Base-by-base conservation (phyloP, 2,113 vertebrate species). In the Crocuta crocuta region DNA sequence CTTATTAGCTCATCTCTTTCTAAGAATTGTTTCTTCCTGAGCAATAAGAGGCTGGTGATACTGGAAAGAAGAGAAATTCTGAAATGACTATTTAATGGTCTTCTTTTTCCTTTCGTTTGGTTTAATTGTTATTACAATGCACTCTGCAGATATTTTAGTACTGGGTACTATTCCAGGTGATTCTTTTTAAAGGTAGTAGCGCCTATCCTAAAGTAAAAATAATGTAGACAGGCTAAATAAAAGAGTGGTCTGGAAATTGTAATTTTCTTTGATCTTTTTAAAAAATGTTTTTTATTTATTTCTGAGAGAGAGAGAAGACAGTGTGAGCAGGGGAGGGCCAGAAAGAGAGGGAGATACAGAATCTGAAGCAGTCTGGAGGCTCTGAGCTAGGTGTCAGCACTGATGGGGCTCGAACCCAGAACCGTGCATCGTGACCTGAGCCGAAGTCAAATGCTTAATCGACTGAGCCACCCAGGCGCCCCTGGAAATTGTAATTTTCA, bases 171-270 rank as follows among this genome's bases (percentile, higher is more conserved):
- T 86, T 92, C 50, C 63, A 43, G 50, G 35, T 55, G 19, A 53
- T 90, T 84, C 88, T 79, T 94, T 89, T 91, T 93, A 53, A 90
- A 93, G 73, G 66, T 81, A 45, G 78, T 96, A 63, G 58, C 83
- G 31, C 91, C 80, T 87, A 2, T 87, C 15, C n/a, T 85, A 21
- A 58, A 70, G 15, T 96, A 71, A 90, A 91, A 92, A 45, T 58
- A 55, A 21, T 81, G 61, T 53, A 17, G 28, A 94, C 89, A 28
- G 50, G 10, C 53, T 43, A 35, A 91, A 23, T 48, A 19, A 43
- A 50, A 89, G 90, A 61, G 45, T n/a, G 55, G 11, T 35, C 53
- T 79, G 19, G 63, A 95, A 84, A 80, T n/a, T 2, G 4, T n/a
- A 19, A 63, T 70, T 94, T 65, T 81, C 33, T 39, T 39, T 39